These are phyloP conservation scores for Crax fasciolata DNA, from an alignment of 2,797 vertebrate species.

Conservation along the genomic window DNA sequence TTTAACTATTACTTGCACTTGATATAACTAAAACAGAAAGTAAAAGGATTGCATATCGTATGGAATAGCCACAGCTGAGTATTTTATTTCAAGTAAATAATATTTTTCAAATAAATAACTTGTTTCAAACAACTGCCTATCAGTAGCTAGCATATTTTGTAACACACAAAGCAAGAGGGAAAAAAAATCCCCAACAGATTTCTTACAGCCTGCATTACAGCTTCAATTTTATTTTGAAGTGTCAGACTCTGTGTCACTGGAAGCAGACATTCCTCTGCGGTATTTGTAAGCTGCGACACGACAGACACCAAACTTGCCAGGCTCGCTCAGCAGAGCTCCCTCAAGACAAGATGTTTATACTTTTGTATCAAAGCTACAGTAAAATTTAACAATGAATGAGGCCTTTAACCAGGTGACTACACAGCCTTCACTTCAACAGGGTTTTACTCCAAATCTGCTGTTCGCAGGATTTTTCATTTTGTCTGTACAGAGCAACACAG, in stretches of 20 bases:
- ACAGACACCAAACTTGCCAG: not conserved
- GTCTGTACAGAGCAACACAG: not conserved
- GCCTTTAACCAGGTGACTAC: not conserved
- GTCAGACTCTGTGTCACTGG: conserved; percentile 59
- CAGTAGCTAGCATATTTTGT: not conserved
- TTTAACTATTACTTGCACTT: not conserved
- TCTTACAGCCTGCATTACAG: conserved; percentile 35
- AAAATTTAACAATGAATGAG: not conserved
- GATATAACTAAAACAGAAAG: not conserved
- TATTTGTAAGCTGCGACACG: not conserved
- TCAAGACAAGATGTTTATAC: not conserved
- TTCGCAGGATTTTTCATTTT: not conserved
- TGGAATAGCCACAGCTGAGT: not conserved
- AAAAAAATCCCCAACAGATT: conserved; percentile 33
- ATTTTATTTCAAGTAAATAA: not conserved
- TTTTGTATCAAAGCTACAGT: not conserved
- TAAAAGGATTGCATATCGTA: not conserved
- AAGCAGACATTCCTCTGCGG: conserved; percentile 11
- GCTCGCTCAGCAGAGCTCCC: not conserved
- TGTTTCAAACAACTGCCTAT: not conserved
- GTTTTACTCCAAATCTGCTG: not conserved
- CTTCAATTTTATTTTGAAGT: conserved; percentile 50
- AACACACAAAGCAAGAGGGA: not conserved
- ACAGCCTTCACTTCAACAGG: not conserved
- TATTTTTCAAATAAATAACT: not conserved